A percentile compares a stretch with the other conserved stretches of the same genome.
These are phyloP conservation scores for Chrysolina americana DNA, from an alignment of 2,888 invertebrate genomes.

Conservation along the genomic window DNA sequence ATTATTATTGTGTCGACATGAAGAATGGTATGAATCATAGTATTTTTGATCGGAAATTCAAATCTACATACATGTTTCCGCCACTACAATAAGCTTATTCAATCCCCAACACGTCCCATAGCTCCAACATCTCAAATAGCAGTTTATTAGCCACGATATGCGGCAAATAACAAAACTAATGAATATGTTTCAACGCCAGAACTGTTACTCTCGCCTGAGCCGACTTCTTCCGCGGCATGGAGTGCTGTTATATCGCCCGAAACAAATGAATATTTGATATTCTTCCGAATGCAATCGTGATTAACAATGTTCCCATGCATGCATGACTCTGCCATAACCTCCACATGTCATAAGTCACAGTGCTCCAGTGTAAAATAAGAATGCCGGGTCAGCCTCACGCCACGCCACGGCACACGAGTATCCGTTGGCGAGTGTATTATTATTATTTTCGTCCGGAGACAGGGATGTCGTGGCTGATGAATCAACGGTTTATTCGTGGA, in stretches of 20 bases:
- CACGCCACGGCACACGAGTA: constrained; percentile 36
- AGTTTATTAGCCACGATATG: neutral
- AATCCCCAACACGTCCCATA: no score
- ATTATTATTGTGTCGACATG: no score
- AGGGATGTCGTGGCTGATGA: no score
- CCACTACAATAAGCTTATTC: no score
- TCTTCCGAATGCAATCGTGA: constrained; percentile 31
- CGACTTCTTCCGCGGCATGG: neutral
- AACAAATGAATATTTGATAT: constrained; percentile 21
- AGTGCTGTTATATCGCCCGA: constrained; percentile 13
- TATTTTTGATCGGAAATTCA: no score
- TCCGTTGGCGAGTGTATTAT: neutral
- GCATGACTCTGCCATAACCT: constrained; percentile 26
- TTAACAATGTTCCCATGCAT: constrained; percentile 40
- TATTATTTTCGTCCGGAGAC: no score
- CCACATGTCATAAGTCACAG: constrained; percentile 39
- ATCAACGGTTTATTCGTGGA: no score
- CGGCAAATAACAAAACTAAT: constrained; percentile 6
- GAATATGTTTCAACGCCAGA: constrained; percentile 5
- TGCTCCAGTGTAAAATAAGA: constrained; percentile 36
- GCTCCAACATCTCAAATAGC: neutral
- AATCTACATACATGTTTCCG: no score
- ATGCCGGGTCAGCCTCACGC: constrained; percentile 36
- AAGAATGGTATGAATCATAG: no score
- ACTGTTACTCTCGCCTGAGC: neutral